Evolutionary conservation across 2,113 vertebrate genomes (phyloP).

Genomic region (Otus sunia): DNA sequence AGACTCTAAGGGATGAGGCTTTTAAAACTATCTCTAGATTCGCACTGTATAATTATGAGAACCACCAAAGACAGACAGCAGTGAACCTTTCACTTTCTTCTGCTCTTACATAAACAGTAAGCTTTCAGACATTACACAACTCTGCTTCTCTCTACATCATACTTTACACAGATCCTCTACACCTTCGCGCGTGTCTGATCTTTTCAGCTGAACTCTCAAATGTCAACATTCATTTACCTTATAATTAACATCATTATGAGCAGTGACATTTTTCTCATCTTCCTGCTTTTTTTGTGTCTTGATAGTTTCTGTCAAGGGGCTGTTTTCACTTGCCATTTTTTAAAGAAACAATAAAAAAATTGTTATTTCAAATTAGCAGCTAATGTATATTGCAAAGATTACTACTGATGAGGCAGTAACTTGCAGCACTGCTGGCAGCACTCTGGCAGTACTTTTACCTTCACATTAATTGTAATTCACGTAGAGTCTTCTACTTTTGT

Average conservation of each 20-base stretch:
- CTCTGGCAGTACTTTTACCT: not conserved
- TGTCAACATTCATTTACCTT: slow-evolving; percentile 45
- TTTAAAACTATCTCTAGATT: not conserved
- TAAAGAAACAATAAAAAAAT: not conserved
- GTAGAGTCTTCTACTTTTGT: not conserved
- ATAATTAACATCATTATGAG: slow-evolving; percentile 59
- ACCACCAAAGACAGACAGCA: not conserved
- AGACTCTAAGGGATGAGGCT: not conserved
- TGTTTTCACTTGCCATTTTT: not conserved
- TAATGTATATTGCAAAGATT: not conserved
- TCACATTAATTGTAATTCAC: not conserved
- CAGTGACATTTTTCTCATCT: slow-evolving; percentile 37
- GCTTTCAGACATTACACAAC: not conserved
- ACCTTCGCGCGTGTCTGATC: not conserved
- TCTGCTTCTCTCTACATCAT: not conserved
- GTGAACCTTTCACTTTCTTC: not conserved
- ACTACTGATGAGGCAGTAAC: not conserved
- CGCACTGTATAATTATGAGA: not conserved
- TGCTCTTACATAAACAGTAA: not conserved
- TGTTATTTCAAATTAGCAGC: not conserved
- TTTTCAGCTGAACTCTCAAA: slow-evolving; percentile 17
- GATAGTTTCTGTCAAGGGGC: not conserved
- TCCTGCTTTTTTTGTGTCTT: not conserved
- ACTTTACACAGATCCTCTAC: not conserved
- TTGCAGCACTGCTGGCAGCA: not conserved